Conservation (phyloP, 2,888 invertebrate genomes). For the Lasioglossum calceatum region DNA sequence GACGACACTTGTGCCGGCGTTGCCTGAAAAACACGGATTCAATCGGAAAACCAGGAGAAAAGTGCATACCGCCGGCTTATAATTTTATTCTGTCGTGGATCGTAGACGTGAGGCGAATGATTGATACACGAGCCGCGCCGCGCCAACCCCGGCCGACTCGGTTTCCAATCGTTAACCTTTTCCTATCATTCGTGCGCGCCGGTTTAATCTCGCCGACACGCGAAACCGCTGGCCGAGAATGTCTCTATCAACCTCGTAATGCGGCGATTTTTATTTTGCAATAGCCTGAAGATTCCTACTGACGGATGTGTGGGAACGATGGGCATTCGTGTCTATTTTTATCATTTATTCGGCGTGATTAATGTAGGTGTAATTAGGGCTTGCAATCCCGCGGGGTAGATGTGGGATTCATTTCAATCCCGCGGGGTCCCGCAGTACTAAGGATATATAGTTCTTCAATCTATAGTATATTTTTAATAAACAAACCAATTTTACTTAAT, state of each 20-base stretch:
- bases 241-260: background rate
- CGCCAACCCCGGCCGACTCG: slow-evolving; percentile 48
- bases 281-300: background rate
- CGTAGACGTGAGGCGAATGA: slow-evolving; percentile 66
- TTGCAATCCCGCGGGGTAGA: too few relatives aligned
- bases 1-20: slow-evolving; percentile 11
- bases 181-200: slow-evolving; percentile 52
- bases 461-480: too few relatives aligned
- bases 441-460: too few relatives aligned
- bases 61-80: slow-evolving; percentile 24
- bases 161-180: slow-evolving; percentile 77
- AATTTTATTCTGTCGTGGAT: slow-evolving; percentile 43
- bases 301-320: background rate
- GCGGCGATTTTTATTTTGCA: background rate
- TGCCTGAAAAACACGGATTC: slow-evolving; percentile 39
- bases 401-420: too few relatives aligned
- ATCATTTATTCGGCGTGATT: background rate
- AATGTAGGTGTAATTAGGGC: background rate
- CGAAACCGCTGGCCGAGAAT: slow-evolving; percentile 9
- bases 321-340: background rate
- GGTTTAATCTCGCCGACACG: slow-evolving; percentile 43
- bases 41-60: slow-evolving; percentile 47
- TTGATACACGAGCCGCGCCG: slow-evolving; percentile 71
- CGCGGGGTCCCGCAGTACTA: too few relatives aligned
- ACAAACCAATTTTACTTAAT: too few relatives aligned